Percentiles rank a stretch among this genome's conserved stretches.
Evolutionary conservation across 2,888 invertebrate genomes (phyloP).

Genomic region (Diaperis boleti): DNA sequence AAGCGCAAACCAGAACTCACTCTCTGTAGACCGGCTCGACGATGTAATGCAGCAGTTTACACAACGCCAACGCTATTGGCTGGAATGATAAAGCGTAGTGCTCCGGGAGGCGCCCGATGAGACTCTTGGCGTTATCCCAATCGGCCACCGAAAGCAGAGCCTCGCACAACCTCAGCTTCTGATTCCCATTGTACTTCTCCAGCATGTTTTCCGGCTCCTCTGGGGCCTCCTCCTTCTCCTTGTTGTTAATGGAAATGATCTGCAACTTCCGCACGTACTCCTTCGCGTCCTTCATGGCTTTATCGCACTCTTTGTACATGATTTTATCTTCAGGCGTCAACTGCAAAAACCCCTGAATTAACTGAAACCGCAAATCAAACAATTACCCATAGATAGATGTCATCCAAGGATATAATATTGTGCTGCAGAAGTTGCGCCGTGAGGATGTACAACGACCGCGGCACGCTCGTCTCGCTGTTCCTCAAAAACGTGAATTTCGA

Average conservation of each 20-base stretch:
- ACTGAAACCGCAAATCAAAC: neutral
- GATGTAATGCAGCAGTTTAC: slow-evolving; percentile 83
- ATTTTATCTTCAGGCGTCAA: slow-evolving; percentile 86
- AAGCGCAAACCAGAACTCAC: too few species aligned
- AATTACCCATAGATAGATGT: slow-evolving; percentile 90
- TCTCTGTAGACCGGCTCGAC: slow-evolving; percentile 89
- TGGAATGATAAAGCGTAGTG: slow-evolving; percentile 82
- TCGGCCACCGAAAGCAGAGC: slow-evolving; percentile 89
- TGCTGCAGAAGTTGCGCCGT: slow-evolving; percentile 92
- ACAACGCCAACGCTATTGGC: slow-evolving; percentile 83
- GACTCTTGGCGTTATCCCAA: slow-evolving; percentile 86
- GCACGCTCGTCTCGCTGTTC: slow-evolving; percentile 77
- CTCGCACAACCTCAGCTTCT: slow-evolving; percentile 93
- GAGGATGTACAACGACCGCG: slow-evolving; percentile 87
- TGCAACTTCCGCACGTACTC: slow-evolving; percentile 90
- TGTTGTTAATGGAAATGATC: slow-evolving; percentile 84
- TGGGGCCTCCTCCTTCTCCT: slow-evolving; percentile 77
- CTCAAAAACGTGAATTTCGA: slow-evolving; percentile 86
- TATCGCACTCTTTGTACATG: slow-evolving; percentile 85
- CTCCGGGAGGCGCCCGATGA: slow-evolving; percentile 87
- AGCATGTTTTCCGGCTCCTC: slow-evolving; percentile 79
- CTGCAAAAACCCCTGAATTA: slow-evolving; percentile 64
- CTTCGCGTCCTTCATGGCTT: slow-evolving; percentile 84
- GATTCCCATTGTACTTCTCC: slow-evolving; percentile 78
- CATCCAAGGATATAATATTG: slow-evolving; percentile 85